Percentiles rank a stretch among this genome's conserved stretches.
These are phyloP conservation scores for Halcyon leucocephala DNA, from an alignment of 2,797 vertebrate genomes.

Conservation along the genomic window DNA sequence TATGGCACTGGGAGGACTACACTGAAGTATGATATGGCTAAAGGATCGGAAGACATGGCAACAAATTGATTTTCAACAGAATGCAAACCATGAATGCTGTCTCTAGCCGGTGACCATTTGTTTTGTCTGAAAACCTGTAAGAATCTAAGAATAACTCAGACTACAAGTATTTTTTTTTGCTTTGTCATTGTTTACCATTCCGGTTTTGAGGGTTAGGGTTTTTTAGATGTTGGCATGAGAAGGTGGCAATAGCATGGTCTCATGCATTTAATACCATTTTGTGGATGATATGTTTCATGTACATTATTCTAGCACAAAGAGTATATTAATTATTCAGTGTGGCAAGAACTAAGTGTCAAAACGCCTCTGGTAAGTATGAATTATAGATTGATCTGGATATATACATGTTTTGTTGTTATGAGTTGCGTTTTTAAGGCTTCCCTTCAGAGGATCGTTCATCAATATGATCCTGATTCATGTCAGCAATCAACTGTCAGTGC, in stretches of 20 bases:
- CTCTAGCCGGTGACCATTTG: not conserved
- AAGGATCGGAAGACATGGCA: not conserved
- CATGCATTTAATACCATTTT: not conserved
- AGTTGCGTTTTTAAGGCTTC: not conserved
- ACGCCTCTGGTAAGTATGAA: conserved; percentile 23
- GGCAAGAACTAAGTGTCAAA: not conserved
- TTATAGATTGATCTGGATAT: conserved; percentile 17
- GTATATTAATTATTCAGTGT: conserved; percentile 40
- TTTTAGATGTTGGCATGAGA: not conserved
- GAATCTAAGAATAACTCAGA: not conserved
- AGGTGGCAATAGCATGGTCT: not conserved
- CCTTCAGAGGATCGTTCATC: not conserved
- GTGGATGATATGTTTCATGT: not conserved
- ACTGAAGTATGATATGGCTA: accelerated
- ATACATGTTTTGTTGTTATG: not conserved
- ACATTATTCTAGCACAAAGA: not conserved
- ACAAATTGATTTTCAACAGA: not conserved
- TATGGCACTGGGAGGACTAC: not conserved
- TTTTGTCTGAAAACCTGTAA: not conserved
- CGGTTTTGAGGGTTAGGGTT: not conserved
- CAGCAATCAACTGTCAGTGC: not conserved
- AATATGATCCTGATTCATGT: not conserved
- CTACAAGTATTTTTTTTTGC: not conserved
- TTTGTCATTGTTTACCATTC: not conserved
- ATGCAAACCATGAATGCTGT: not conserved